These are phyloP conservation scores for Pinctada fucata DNA, from an alignment of 2,888 invertebrate genomes.

Conservation along the genomic window DNA sequence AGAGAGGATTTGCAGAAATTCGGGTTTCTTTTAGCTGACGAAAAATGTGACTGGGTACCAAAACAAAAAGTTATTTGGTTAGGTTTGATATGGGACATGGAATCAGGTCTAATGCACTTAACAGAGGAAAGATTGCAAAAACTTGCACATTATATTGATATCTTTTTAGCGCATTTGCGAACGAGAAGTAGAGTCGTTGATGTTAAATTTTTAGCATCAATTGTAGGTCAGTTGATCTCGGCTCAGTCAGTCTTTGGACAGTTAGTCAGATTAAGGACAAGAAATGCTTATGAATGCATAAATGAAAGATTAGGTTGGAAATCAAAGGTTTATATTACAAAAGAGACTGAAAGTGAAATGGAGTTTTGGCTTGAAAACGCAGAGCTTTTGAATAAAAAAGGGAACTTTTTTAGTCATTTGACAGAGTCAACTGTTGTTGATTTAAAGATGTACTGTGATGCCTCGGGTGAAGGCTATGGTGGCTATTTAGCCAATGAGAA, in stretches of 20 bases:
- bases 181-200: too few relatives aligned
- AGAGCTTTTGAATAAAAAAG: background rate
- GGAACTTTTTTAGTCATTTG: background rate
- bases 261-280: conserved; percentile 3
- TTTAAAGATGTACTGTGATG: conserved; percentile 20
- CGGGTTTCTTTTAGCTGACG: conserved; percentile 47
- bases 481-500: background rate
- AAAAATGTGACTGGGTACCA: conserved; percentile 44
- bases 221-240: conserved; percentile 16
- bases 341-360: background rate
- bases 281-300: conserved; percentile 11
- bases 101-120: conserved; percentile 24
- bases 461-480: conserved; percentile 23
- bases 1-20: conserved; percentile 36
- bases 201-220: background rate
- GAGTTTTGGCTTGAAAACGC: conserved; percentile 3
- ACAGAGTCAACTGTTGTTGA: conserved; percentile 1
- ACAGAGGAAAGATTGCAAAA: conserved; percentile 24
- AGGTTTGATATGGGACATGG: conserved; percentile 39
- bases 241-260: conserved; percentile 13
- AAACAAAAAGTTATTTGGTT: too few relatives aligned
- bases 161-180: too few relatives aligned
- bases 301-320: background rate
- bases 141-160: background rate
- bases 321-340: background rate